Base-by-base conservation (phyloP, 2,888 invertebrate species). In the Caenorhabditis panamensis region DNA sequence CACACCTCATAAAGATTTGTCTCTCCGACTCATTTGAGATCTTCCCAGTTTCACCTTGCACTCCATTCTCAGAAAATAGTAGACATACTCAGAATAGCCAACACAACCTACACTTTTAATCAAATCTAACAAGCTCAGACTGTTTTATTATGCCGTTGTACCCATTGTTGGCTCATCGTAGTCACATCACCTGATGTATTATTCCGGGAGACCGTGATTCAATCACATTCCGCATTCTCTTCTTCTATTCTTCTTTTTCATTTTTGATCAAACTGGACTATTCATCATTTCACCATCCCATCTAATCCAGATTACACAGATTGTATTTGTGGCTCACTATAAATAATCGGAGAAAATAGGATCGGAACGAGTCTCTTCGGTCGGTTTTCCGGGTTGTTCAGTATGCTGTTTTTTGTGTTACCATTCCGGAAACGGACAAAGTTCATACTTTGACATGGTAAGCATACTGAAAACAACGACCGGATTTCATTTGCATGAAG, bases 211-310 rank as follows among this genome's bases (percentile, higher is more conserved):
- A 13, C 18, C 53, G 8, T 66, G 56, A 58, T 58, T 58, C 67
- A 68, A 68, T 58, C 67, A 20, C 37, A 31, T 28, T 41, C 31
- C 28, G 24, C 37, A 51, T 36, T 54, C 54, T 54, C 16, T 31
- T 28, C 31, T n/a, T 53, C n/a, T 51, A 16, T 49, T 64, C 37
- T 58, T 47, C 47, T 58, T 58, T 28, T 66, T 58, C 69, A 56
- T 63, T 72, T 49, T 63, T 63, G 72, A 63, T 72, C 58, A 72
- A 26, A 47, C 59, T 69, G 72, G 56, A 63, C 53, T 56, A 26
- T 28, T 36, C 22, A 16, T 41, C 63, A 69, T 59, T 58, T 58
- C 58, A 9, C 31, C 31, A 31, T 31, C 44, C 44, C 51, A 54
- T 61, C 56, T 56, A 56, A 69, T 69, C 69, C 28, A 61, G 59